Evolutionary conservation across 2,888 invertebrate species (phyloP), one percentile per base, ranked within the genome.

Genomic region (Philaethria dido): DNA sequence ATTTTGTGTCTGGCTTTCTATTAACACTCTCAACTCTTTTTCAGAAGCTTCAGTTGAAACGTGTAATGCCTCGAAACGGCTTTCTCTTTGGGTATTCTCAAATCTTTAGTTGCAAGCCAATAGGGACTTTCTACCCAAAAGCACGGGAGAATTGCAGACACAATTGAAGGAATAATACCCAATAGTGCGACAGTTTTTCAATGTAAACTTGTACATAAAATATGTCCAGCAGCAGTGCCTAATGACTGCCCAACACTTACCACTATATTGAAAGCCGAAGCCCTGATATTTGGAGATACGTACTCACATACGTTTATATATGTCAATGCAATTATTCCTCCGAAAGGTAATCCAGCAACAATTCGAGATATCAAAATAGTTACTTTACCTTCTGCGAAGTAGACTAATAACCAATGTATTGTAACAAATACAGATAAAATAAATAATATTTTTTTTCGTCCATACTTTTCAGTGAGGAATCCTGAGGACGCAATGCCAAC

Each of bases 181-280:
- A 77, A 60, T 1, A 75, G 47, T 1, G 73, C 72, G 14, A 75
- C 75, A 8, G 50, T 60, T 65, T 69, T 71, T 74, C 75, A 76
- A 55, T 75, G 63, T n/a, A 73, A 47, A 14, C 71, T 18, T 20
- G 73, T 67, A 22, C 73, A 70, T 20, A 73, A 60, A 4, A n/a
- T n/a, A n/a, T n/a, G n/a, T n/a, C n/a, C n/a, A n/a, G n/a, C n/a
- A n/a, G n/a, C n/a, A n/a, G n/a, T 72, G 0, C 75, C 75, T 6
- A 72, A 8, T 8, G 69, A 64, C 4, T 70, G 66, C 6, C 73
- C 72, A 1, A 71, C 66, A 25, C 72, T 62, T 0, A 70, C 65
- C 44, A 71, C 62, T 9, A 74, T 4, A 33, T 70, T 74, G 3
- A 72, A 11, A 36, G 36, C 67, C 0, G 72, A n/a, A 13, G 66